Evolutionary conservation across 2,888 invertebrate species (phyloP).

Genomic region (Drosophila crucigera): DNA sequence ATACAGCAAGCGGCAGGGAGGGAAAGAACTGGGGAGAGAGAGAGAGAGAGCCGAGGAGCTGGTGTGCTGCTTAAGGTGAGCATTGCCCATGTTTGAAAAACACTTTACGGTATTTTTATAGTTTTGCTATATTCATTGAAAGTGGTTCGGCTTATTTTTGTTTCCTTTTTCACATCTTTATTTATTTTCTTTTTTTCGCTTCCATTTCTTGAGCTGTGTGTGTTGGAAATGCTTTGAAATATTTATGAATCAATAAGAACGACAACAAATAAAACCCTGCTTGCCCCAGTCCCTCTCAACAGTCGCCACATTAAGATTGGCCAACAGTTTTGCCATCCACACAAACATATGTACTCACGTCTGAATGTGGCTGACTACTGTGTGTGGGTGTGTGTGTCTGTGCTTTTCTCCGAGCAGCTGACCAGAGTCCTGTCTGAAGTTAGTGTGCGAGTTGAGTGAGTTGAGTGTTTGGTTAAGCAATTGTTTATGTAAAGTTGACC

Average conservation of each 20-base stretch:
- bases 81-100: slow-evolving; percentile 63
- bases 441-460: slow-evolving; percentile 30
- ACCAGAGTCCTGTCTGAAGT: slow-evolving; percentile 43
- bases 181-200: background rate
- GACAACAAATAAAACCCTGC: slow-evolving; percentile 57
- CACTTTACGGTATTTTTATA: slow-evolving; percentile 79
- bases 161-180: background rate
- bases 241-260: slow-evolving; percentile 76
- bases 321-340: slow-evolving; percentile 33
- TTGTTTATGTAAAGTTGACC: slow-evolving; percentile 71
- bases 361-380: background rate
- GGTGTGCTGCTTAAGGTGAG: slow-evolving; percentile 63
- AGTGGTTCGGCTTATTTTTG: slow-evolving; percentile 60
- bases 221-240: slow-evolving; percentile 76
- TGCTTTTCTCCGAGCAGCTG: slow-evolving; percentile 31
- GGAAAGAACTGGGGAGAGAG: background rate
- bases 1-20: background rate
- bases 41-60: slow-evolving; percentile 1
- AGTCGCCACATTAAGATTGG: slow-evolving; percentile 44
- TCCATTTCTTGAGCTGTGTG: slow-evolving; percentile 35
- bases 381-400: slow-evolving; percentile 3
- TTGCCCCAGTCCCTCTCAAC: slow-evolving; percentile 1
- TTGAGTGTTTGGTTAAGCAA: slow-evolving; percentile 73
- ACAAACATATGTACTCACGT: slow-evolving; percentile 6
- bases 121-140: slow-evolving; percentile 80